A percentile compares a stretch with the other conserved stretches of the same genome.
Conservation (phyloP, 2,113 vertebrate species). For the Grammomys surdaster region DNA sequence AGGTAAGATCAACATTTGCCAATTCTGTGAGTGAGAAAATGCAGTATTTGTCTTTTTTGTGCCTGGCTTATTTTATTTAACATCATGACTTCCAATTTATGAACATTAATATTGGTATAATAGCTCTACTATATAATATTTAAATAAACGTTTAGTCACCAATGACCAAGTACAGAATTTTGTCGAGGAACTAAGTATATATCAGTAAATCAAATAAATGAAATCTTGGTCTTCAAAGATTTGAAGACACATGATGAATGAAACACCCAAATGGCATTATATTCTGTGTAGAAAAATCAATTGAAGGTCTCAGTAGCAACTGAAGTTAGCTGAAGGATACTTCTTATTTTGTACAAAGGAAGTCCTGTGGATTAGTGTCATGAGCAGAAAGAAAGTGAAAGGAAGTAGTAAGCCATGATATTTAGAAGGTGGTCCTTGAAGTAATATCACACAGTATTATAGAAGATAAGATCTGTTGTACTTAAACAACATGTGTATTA, state of each 20-base stretch:
- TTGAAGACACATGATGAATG: neutral
- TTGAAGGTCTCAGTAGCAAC: neutral
- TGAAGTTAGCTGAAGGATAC: neutral
- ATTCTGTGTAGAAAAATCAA: neutral
- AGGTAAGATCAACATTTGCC: neutral
- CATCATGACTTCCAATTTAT: neutral
- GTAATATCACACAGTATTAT: neutral
- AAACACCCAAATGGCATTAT: neutral
- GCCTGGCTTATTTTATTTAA: neutral
- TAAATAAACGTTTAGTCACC: neutral
- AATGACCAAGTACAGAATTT: neutral
- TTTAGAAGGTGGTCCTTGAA: constrained; percentile 19
- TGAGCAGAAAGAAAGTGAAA: constrained; percentile 53
- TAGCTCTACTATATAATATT: constrained; percentile 11
- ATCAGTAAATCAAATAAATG: neutral
- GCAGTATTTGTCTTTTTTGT: neutral
- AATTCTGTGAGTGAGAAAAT: neutral
- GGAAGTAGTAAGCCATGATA: neutral
- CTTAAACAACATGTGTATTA: constrained; percentile 7
- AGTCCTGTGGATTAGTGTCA: neutral
- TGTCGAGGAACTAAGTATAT: neutral
- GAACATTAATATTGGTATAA: neutral
- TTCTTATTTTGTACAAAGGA: neutral
- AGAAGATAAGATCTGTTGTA: neutral
- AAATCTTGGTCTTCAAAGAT: neutral